Conservation (phyloP, 2,888 invertebrate genomes). For the Trachelus tabidus region DNA sequence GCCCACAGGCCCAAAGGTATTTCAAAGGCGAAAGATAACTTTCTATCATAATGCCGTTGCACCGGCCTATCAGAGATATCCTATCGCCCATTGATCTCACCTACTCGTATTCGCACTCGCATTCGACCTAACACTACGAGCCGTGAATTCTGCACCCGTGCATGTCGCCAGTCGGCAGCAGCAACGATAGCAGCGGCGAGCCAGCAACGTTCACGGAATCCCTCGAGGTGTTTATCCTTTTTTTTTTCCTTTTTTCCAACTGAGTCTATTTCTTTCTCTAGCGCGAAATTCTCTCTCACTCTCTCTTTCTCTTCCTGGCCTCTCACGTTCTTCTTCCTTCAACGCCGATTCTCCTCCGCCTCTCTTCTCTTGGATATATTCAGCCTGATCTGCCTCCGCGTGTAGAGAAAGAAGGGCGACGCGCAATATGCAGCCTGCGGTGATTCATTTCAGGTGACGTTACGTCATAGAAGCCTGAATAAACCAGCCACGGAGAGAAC, state of each 20-base stretch:
- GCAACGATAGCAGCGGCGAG: no score
- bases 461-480: slow-evolving; percentile 20
- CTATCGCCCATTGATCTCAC: no score
- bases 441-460: slow-evolving; percentile 38
- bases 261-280: slow-evolving; percentile 19
- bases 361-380: slow-evolving; percentile 10
- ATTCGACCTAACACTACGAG: no score
- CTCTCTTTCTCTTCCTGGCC: not conserved
- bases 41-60: no score
- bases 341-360: not conserved
- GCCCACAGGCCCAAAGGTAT: no score
- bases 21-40: no score
- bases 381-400: slow-evolving; percentile 1
- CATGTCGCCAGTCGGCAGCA: not conserved
- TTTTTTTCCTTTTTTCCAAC: slow-evolving; percentile 25
- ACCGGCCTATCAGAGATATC: no score
- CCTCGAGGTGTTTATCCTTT: slow-evolving; percentile 43
- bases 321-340: slow-evolving; percentile 5
- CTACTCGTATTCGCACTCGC: no score
- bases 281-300: slow-evolving; percentile 2
- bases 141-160: not conserved
- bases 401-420: not conserved
- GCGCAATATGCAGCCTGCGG: slow-evolving; percentile 21
- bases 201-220: slow-evolving; percentile 25
- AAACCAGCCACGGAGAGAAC: no score